A percentile compares a stretch with the other conserved stretches of the same genome.
phyloP scores from a whole-genome alignment of 2,797 vertebrate species.

The Coregonus suidteri region DNA sequence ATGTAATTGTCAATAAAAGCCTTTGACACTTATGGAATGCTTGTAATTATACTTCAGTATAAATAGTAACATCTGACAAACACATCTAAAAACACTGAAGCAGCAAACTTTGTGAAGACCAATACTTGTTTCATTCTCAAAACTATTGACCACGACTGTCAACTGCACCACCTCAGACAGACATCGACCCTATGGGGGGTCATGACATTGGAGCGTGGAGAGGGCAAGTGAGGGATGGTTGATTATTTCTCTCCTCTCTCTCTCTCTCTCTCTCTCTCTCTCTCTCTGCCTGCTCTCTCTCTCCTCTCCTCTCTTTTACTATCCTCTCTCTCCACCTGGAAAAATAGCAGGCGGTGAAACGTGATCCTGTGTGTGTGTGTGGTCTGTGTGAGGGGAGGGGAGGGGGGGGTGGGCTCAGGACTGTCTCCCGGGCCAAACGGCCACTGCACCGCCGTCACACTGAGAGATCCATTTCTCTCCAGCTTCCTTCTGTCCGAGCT shows the following conservation, averaged over 20 bases:
- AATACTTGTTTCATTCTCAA: too few relatives aligned
- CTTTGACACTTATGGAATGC: too few relatives aligned
- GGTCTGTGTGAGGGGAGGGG: background rate
- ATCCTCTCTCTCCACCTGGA: slow-evolving; percentile 66
- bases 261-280: slow-evolving; percentile 34
- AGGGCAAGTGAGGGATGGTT: slow-evolving; percentile 57
- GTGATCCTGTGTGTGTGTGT: slow-evolving; percentile 54
- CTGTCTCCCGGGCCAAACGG: slow-evolving; percentile 63
- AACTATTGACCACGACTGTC: too few relatives aligned
- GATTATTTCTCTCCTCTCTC: slow-evolving; percentile 44
- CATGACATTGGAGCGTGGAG: slow-evolving; percentile 47
- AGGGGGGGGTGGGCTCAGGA: slow-evolving; percentile 57
- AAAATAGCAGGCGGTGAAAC: slow-evolving; percentile 72
- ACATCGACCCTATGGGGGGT: slow-evolving; percentile 32
- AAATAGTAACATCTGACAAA: too few relatives aligned
- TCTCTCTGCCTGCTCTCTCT: slow-evolving; percentile 3
- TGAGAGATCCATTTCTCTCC: slow-evolving; percentile 63
- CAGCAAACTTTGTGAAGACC: too few relatives aligned
- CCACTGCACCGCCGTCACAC: slow-evolving; percentile 30
- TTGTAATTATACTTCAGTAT: too few relatives aligned
- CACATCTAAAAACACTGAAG: too few relatives aligned
- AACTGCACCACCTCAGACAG: slow-evolving; percentile 1
- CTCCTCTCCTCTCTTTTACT: background rate
- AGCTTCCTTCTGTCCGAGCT: slow-evolving; percentile 46
- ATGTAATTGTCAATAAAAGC: too few relatives aligned